Evolutionary conservation across 2,113 vertebrate genomes (phyloP).

Genomic region (Cairina moschata): DNA sequence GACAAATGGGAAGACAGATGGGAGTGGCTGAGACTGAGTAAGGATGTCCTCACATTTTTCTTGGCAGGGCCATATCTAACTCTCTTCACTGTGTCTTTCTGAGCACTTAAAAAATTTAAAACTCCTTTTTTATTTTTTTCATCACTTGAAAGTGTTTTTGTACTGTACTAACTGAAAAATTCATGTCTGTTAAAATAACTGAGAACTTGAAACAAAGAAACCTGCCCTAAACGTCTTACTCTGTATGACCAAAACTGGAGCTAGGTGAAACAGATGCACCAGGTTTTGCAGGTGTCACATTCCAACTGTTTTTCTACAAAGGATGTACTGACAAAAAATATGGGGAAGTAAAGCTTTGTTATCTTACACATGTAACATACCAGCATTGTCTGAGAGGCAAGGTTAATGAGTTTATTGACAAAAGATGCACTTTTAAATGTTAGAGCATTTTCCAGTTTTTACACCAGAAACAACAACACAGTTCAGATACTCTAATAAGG

Average conservation of each 20-base stretch:
- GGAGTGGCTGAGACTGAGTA: conserved; percentile 99
- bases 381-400: not conserved
- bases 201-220: not conserved
- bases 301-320: not conserved
- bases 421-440: not conserved
- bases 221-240: not conserved
- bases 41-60: conserved; percentile 44
- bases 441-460: not conserved
- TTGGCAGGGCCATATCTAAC: not conserved
- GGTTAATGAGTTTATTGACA: not conserved
- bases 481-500: not conserved
- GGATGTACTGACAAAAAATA: not conserved
- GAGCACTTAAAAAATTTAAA: not conserved
- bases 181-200: not conserved
- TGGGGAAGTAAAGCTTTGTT: not conserved
- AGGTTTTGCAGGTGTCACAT: not conserved
- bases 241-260: not conserved
- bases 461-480: not conserved
- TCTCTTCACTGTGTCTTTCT: not conserved
- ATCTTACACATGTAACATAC: rapidly evolving
- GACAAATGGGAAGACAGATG: conserved; percentile 99
- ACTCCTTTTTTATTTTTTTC: not conserved
- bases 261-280: rapidly evolving
- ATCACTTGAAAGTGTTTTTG: not conserved
- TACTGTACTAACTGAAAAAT: not conserved